Evolutionary conservation across 2,888 invertebrate species (phyloP), one percentile per base, ranked within the genome.

Genomic region (Matsumyia berberina): DNA sequence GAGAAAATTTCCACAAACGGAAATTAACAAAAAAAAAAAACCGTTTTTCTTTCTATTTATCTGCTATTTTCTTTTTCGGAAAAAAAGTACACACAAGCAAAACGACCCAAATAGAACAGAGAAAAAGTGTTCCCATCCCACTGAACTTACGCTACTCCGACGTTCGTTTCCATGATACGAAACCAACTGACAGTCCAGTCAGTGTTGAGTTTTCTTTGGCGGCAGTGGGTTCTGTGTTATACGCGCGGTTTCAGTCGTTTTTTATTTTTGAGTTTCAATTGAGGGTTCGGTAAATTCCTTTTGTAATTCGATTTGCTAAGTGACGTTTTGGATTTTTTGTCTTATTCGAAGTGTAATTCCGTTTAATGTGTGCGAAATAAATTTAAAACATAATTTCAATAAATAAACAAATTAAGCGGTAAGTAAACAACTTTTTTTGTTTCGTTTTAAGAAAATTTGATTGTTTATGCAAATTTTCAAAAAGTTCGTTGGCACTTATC

Each of bases 121-220:
- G 24, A 64, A 70, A 60, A 62, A 82, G 77, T 82, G 82, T 72
- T 82, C 77, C 82, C 82, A 77, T 82, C 77, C 82, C 82, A 77
- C 70, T 82, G 42, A 49, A 35, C 17, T 17, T 49, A 53, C 53
- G 3, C 31, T 31, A 24, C 17, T 11, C 15, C 19, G 6, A 24
- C 35, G 17, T 69, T 69, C 62, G 49, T 81, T 77, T 77, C 57
- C 17, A 31, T 66, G 29, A 46, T 62, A 31, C 17, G 39, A 66
- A 39, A 31, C 17, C 46, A 66, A 39, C 29, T 33, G 51, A 12
- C 60, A 44, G 1, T 60, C 53, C 60, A 44, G 1, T 60, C 53
- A 83, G 83, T 83, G 57, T 44, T 83, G 79, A 83, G 79, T 78
- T 83, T 83, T 74, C 73, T 49, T 74, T 62, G 37, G 37, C 39